Evolutionary conservation across 2,113 vertebrate species (phyloP).

Genomic region (Nettapus auritus): DNA sequence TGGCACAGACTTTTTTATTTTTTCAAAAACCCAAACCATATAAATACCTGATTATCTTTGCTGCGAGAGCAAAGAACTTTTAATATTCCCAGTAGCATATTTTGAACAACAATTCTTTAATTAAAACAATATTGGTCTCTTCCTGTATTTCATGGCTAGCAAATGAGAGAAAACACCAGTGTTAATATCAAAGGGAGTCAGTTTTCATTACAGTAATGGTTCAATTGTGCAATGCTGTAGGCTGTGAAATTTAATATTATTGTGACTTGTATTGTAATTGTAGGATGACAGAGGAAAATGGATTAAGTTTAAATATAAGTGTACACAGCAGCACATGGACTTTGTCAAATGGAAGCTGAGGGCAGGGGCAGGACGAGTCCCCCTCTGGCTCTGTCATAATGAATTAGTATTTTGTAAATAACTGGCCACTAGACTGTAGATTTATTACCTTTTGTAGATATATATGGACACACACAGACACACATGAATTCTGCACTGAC

Average conservation of each 20-base stretch:
- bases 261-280: conserved; percentile 76
- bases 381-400: conserved; percentile 42
- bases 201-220: conserved; percentile 74
- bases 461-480: background rate
- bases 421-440: conserved; percentile 15
- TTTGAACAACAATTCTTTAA: conserved; percentile 67
- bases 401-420: conserved; percentile 70
- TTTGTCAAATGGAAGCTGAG: conserved; percentile 38
- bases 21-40: background rate
- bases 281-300: conserved; percentile 73
- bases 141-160: conserved; percentile 63
- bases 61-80: conserved; percentile 18
- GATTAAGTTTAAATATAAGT: conserved; percentile 71
- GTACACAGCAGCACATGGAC: conserved; percentile 21
- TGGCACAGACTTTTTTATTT: background rate
- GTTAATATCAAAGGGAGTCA: conserved; percentile 77
- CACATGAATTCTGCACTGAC: background rate
- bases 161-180: conserved; percentile 72
- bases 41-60: conserved; percentile 52
- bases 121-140: conserved; percentile 64
- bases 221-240: conserved; percentile 69
- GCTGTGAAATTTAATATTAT: conserved; percentile 81
- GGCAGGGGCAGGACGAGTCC: background rate
- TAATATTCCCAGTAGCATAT: conserved; percentile 54
- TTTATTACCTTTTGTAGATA: conserved; percentile 40